These are phyloP conservation scores for Anas capensis DNA, from an alignment of 2,797 vertebrate genomes.

Conservation along the genomic window DNA sequence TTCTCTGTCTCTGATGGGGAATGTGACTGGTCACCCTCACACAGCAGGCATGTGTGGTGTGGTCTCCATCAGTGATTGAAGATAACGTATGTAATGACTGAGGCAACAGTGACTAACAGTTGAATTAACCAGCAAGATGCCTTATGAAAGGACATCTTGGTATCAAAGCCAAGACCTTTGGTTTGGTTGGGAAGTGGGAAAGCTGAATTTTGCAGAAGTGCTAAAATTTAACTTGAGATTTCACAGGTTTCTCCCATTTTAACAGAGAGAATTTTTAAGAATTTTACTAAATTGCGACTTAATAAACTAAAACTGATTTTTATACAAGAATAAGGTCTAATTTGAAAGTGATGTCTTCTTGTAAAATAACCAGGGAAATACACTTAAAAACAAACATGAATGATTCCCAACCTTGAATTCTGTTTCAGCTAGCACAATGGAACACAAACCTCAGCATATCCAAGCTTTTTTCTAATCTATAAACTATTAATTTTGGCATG, in stretches of 20 bases:
- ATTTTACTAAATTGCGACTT: neutral
- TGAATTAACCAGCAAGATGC: neutral
- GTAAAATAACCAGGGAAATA: neutral
- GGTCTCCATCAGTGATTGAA: neutral
- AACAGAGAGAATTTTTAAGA: neutral
- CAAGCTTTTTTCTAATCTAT: neutral
- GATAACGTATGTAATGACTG: neutral
- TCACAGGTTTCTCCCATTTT: neutral
- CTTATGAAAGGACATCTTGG: neutral
- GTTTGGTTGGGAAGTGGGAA: neutral
- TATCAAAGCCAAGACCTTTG: neutral
- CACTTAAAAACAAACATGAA: neutral
- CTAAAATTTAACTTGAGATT: neutral
- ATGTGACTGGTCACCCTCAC: no score
- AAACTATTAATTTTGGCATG: neutral
- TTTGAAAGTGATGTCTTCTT: neutral
- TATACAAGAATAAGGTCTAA: neutral
- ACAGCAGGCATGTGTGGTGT: no score
- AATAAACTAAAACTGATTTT: neutral
- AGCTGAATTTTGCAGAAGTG: neutral
- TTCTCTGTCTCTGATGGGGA: neutral
- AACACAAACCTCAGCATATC: neutral
- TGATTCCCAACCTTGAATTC: neutral
- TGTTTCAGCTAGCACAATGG: neutral
- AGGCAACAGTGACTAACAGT: neutral